Conservation (phyloP, 1,140 invertebrate genomes). For the Anastrepha obliqua region DNA sequence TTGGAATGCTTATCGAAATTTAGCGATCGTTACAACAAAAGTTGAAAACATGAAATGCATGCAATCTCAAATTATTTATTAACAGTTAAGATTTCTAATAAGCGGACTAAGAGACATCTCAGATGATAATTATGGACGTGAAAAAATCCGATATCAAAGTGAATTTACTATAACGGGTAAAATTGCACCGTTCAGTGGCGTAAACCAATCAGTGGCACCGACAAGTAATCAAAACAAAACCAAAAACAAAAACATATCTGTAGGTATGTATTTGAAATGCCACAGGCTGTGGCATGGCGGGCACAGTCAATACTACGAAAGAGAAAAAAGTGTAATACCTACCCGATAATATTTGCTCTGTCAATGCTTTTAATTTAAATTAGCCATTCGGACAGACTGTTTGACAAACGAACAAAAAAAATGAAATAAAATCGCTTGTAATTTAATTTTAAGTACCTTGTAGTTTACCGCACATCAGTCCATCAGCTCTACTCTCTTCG, state of each 20-base stretch:
- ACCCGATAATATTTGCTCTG: not conserved
- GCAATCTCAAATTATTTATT: not conserved
- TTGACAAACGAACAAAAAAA: not conserved
- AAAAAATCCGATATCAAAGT: too few relatives aligned
- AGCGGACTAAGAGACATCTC: not conserved
- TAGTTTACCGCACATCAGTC: not conserved
- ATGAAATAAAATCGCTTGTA: not conserved
- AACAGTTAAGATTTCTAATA: not conserved
- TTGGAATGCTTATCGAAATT: not conserved
- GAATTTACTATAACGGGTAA: too few relatives aligned
- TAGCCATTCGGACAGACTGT: not conserved
- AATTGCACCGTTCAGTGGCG: too few relatives aligned
- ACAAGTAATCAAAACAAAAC: too few relatives aligned
- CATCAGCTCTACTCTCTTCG: not conserved
- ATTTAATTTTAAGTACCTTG: slow-evolving; percentile 21
- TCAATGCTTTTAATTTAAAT: not conserved
- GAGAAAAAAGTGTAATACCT: too few relatives aligned
- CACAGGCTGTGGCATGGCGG: too few relatives aligned
- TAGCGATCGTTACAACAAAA: not conserved
- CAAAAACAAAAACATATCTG: too few relatives aligned
- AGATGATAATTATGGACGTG: too few relatives aligned
- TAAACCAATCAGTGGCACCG: too few relatives aligned
- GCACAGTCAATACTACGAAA: too few relatives aligned
- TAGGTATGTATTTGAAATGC: too few relatives aligned
- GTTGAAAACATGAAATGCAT: not conserved